Evolutionary conservation across 1,140 invertebrate species (phyloP).

Genomic region (Periplaneta americana): DNA sequence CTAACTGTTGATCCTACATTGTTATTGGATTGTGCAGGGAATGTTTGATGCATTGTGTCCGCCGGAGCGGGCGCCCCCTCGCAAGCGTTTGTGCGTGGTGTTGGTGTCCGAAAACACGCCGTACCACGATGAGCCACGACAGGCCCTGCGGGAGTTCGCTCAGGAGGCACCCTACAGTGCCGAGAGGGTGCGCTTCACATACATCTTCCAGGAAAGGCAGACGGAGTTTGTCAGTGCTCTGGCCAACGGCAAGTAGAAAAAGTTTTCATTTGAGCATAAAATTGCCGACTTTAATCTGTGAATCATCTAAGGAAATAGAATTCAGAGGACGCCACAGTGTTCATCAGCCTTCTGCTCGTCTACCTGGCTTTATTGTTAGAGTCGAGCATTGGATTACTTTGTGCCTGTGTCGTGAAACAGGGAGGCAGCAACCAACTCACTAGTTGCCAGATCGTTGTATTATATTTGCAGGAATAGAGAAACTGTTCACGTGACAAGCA

Average conservation of each 20-base stretch:
- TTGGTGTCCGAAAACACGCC: constrained; percentile 69
- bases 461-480: no score
- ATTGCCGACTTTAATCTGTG: no score
- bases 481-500: no score
- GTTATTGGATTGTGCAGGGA: constrained; percentile 38
- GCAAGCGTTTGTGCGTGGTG: constrained; percentile 84
- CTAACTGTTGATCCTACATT: background rate
- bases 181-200: constrained; percentile 76
- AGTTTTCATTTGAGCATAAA: no score
- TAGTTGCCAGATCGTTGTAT: no score
- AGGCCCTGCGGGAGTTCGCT: constrained; percentile 63
- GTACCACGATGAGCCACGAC: constrained; percentile 50
- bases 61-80: constrained; percentile 68
- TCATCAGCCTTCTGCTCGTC: no score
- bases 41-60: constrained; percentile 85
- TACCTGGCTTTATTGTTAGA: no score
- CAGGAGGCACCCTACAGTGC: constrained; percentile 50
- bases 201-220: constrained; percentile 81
- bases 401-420: no score
- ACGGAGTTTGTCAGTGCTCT: constrained; percentile 73
- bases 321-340: no score
- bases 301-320: no score
- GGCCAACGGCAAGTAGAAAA: constrained; percentile 49
- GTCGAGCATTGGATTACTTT: no score
- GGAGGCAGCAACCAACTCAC: no score